phyloP scores from a whole-genome alignment of 1,140 invertebrate genomes.

The Drosophila lacertosa region DNA sequence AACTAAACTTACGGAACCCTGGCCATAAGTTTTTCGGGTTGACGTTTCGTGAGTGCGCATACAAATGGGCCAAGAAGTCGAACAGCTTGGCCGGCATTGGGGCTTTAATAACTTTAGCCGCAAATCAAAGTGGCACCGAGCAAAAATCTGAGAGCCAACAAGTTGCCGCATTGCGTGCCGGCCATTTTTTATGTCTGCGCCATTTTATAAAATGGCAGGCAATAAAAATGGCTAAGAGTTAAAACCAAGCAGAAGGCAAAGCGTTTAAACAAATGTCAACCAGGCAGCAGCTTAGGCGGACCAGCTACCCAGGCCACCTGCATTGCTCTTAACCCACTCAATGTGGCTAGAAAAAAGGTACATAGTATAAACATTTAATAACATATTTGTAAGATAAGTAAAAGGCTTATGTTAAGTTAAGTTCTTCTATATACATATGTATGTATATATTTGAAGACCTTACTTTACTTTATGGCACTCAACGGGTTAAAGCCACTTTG shows the following conservation, averaged over 20 bases:
- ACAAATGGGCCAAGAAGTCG: conserved; percentile 52
- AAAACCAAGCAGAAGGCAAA: conserved; percentile 5
- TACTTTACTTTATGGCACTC: background rate
- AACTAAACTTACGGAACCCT: conserved; percentile 73
- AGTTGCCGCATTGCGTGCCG: conserved; percentile 67
- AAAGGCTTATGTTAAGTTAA: no score
- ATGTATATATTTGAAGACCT: background rate
- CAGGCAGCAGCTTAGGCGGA: conserved; percentile 2
- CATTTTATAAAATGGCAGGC: conserved; percentile 54
- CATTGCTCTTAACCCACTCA: conserved; percentile 19
- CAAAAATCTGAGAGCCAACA: conserved; percentile 52
- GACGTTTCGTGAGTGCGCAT: conserved; percentile 62
- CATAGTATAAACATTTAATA: no score
- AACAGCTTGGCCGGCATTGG: conserved; percentile 25
- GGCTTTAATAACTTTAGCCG: conserved; percentile 62
- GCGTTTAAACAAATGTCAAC: conserved; percentile 38
- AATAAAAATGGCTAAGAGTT: conserved; percentile 38
- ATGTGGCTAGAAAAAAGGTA: background rate
- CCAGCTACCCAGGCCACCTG: no score
- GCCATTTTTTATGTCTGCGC: conserved; percentile 58
- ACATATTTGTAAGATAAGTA: no score
- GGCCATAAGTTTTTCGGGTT: conserved; percentile 62
- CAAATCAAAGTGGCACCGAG: conserved; percentile 53
- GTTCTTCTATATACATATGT: background rate
- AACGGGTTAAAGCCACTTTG: conserved; percentile 28